phyloP scores from a whole-genome alignment of 2,113 vertebrate species.

The Calyptommatus sinebrachiatus region DNA sequence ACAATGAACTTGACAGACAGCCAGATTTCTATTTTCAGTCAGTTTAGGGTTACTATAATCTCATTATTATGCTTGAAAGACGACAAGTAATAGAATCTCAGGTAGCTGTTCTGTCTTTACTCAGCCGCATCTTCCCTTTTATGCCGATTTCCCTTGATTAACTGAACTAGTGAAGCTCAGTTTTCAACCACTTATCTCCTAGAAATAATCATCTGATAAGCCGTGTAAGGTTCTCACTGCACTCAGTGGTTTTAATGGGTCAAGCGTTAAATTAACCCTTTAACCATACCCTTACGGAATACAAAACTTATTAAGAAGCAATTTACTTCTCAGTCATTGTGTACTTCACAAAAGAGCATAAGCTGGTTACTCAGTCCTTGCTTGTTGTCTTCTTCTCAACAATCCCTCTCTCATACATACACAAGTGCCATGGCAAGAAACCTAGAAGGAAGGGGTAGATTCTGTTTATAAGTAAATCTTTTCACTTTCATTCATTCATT shows the following conservation, averaged over 20 bases:
- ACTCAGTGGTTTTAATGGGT: conserved; percentile 70
- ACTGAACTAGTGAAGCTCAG: conserved; percentile 83
- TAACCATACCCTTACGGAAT: conserved; percentile 57
- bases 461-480: no score
- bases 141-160: conserved; percentile 83
- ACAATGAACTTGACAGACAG: conserved; percentile 87
- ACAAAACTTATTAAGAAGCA: conserved; percentile 64
- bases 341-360: conserved; percentile 33
- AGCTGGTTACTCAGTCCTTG: conserved; percentile 24
- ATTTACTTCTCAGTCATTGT: conserved; percentile 60
- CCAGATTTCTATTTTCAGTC: conserved; percentile 85
- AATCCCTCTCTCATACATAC: neutral
- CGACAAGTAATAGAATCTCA: conserved; percentile 88
- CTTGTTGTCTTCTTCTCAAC: conserved; percentile 23
- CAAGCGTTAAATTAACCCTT: conserved; percentile 76
- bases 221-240: conserved; percentile 74
- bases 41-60: conserved; percentile 91
- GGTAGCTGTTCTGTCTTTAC: conserved; percentile 72
- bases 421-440: neutral
- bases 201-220: conserved; percentile 87
- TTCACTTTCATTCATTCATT: no score
- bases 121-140: conserved; percentile 74
- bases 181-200: conserved; percentile 85
- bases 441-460: no score
- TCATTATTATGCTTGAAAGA: conserved; percentile 92